Evolutionary conservation across 1,140 invertebrate species (phyloP).

Genomic region (Heliconius nattereri): DNA sequence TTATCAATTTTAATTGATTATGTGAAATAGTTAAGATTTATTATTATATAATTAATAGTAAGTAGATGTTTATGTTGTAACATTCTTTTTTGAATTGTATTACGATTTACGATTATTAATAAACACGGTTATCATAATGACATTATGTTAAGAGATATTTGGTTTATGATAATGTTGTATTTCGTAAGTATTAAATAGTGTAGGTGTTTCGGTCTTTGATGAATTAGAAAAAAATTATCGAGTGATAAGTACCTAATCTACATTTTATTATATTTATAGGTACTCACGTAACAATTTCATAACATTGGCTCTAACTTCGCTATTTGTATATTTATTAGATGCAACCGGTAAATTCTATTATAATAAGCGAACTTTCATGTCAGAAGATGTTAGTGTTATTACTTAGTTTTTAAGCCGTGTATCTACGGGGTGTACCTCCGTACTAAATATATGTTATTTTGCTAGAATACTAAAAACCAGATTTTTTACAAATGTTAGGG

Average conservation of each 20-base stretch:
- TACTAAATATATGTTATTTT: slow-evolving; percentile 26
- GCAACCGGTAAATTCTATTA: neutral
- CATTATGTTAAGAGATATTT: slow-evolving; percentile 32
- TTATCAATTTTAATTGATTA: slow-evolving; percentile 14
- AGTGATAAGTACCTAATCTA: neutral
- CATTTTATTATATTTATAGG: neutral
- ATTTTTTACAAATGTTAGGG: slow-evolving; percentile 71
- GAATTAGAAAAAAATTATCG: slow-evolving; percentile 26
- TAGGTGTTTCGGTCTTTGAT: slow-evolving; percentile 36
- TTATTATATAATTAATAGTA: slow-evolving; percentile 17
- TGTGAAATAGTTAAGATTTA: slow-evolving; percentile 19
- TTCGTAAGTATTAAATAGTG: slow-evolving; percentile 35
- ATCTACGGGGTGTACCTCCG: neutral
- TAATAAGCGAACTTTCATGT: neutral
- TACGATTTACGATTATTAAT: slow-evolving; percentile 13
- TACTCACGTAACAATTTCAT: neutral
- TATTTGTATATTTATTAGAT: slow-evolving; percentile 7
- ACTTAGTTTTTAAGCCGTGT: slow-evolving; percentile 21
- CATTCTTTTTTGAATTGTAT: slow-evolving; percentile 26
- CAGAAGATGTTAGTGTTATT: slow-evolving; percentile 20
- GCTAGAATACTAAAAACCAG: slow-evolving; percentile 42
- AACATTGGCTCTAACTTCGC: slow-evolving; percentile 2
- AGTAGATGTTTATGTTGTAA: slow-evolving; percentile 23
- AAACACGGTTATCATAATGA: slow-evolving; percentile 31
- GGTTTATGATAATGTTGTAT: slow-evolving; percentile 33